A percentile compares a stretch with the other conserved stretches of the same genome.
Evolutionary conservation across 92 coral and sea anemone species (phyloP).

Genomic region (Chrysogorgia sp.): DNA sequence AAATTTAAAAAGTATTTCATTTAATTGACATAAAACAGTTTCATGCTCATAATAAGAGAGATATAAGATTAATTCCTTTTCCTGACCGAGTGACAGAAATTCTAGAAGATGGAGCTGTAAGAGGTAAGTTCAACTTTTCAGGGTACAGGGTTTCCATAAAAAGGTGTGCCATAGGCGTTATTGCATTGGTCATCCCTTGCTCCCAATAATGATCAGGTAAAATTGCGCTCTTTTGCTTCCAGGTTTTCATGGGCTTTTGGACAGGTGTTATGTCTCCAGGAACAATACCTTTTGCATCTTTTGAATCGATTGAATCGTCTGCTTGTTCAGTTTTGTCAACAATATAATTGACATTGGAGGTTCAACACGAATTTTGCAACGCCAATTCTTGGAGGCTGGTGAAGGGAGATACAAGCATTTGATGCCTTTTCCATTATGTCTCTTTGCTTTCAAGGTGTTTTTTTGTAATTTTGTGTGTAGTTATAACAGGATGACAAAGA

Average conservation of each 20-base stretch:
- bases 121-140: conserved; percentile 23
- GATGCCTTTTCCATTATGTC: conserved; percentile 60
- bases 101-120: conserved; percentile 37
- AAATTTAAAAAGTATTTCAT: conserved; percentile 64
- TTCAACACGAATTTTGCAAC: conserved; percentile 56
- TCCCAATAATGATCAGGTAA: conserved; percentile 64
- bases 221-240: conserved; percentile 46
- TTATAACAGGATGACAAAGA: conserved; percentile 58
- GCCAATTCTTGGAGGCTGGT: conserved; percentile 62
- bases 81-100: conserved; percentile 67
- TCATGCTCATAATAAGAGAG: no score
- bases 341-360: conserved; percentile 59
- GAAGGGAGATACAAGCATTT: conserved; percentile 70
- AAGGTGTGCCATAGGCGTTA: conserved; percentile 66
- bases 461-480: conserved; percentile 63
- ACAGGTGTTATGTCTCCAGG: conserved; percentile 68
- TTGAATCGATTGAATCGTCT: conserved; percentile 55
- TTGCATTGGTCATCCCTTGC: conserved; percentile 52
- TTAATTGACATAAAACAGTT: no score
- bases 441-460: conserved; percentile 52
- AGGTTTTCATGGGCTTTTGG: conserved; percentile 55
- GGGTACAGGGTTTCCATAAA: conserved; percentile 52
- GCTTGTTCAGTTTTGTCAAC: conserved; percentile 51
- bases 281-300: conserved; percentile 62
- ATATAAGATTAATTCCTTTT: conserved; percentile 55